Conservation (phyloP, 2,888 invertebrate genomes). For the Drosophila eohydei region DNA sequence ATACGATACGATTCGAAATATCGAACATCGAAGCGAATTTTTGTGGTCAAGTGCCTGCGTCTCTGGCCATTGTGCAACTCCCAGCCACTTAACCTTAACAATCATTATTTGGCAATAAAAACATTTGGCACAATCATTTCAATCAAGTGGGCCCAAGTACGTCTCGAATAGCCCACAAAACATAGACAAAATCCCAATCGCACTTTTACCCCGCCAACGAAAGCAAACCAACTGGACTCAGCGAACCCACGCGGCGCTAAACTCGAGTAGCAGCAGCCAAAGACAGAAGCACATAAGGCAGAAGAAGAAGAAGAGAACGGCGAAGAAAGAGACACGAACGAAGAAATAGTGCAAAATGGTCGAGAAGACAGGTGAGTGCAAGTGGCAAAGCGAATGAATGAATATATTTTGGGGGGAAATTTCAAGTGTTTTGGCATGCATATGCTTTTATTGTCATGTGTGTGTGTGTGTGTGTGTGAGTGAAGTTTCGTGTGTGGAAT, state of each 20-base stretch:
- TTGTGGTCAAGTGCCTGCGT: constrained; percentile 47
- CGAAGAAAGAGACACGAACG: constrained; percentile 7
- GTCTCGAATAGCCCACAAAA: constrained; percentile 16
- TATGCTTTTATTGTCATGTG: background rate
- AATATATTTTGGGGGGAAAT: constrained; percentile 37
- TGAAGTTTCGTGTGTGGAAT: constrained; percentile 35
- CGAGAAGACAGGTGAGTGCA: constrained; percentile 78
- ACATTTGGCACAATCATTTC: constrained; percentile 69
- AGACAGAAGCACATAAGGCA: constrained; percentile 18
- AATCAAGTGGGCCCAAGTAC: constrained; percentile 58
- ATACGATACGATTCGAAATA: constrained; percentile 1
- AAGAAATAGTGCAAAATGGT: constrained; percentile 69
- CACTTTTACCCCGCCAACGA: constrained; percentile 63
- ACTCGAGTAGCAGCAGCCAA: constrained; percentile 53
- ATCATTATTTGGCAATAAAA: constrained; percentile 72
- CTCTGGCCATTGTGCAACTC: constrained; percentile 63
- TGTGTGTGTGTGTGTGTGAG: constrained; percentile 9
- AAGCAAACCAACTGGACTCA: constrained; percentile 38
- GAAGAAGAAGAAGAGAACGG: constrained; percentile 11
- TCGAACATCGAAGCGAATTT: constrained; percentile 37
- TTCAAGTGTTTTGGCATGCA: constrained; percentile 16
- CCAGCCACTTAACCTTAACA: constrained; percentile 76
- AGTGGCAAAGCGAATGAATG: constrained; percentile 22
- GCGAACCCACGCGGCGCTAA: constrained; percentile 64
- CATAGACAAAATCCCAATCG: constrained; percentile 21